Percentiles rank a stretch among this genome's conserved stretches.
Evolutionary conservation across 2,888 invertebrate genomes (phyloP).

Genomic region (Drosophila paramelanica): DNA sequence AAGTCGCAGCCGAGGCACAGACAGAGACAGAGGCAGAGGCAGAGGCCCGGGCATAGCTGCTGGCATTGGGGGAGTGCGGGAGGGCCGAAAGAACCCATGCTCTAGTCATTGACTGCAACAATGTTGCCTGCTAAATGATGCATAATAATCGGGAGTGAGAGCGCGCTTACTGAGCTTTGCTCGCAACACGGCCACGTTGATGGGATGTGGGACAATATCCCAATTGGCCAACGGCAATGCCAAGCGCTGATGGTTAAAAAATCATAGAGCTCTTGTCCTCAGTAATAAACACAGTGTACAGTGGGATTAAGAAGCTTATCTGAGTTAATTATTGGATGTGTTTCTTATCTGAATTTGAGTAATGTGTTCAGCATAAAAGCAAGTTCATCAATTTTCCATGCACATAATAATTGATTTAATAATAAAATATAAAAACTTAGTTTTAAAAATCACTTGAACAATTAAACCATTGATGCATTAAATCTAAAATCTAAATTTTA

Average conservation of each 20-base stretch:
- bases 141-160: conserved; percentile 74
- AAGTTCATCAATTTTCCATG: no score
- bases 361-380: no score
- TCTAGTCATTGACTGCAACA: conserved; percentile 76
- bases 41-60: conserved; percentile 6
- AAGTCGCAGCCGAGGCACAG: conserved; percentile 1
- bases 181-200: conserved; percentile 25
- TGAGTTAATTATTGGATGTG: background rate
- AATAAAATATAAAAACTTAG: no score
- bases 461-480: no score
- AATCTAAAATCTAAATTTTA: background rate
- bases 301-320: background rate
- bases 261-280: conserved; percentile 57
- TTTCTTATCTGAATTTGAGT: no score
- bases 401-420: no score
- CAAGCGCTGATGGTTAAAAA: conserved; percentile 54
- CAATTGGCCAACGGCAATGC: conserved; percentile 46
- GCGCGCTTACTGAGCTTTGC: conserved; percentile 70
- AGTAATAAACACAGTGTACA: conserved; percentile 9
- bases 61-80: conserved; percentile 12
- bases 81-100: conserved; percentile 25
- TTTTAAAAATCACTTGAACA: no score
- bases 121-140: conserved; percentile 80
- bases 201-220: conserved; percentile 66
- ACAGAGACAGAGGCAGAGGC: background rate